Base-by-base conservation (phyloP, 1,140 invertebrate genomes). In the Vollenhovia emeryi region DNA sequence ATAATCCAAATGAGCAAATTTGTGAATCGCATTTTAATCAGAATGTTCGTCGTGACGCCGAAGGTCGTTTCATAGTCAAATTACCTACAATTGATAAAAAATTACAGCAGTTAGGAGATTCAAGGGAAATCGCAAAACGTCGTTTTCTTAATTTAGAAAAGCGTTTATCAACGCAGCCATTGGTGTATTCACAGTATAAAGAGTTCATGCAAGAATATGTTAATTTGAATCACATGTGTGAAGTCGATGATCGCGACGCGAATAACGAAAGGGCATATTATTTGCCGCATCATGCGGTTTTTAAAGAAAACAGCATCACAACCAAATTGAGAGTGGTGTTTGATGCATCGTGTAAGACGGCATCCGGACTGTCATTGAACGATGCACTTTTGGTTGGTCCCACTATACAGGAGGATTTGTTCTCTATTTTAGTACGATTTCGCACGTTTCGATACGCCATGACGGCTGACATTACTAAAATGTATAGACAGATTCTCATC, bases 391-490 rank as follows among this genome's bases (percentile, higher is more conserved):
- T 40, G 0, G n/a, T 45, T 7, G 73, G 36, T 6, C 30, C 80
- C 5, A 84, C 24, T 1, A 66, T 75, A 0, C 85, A 86, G 15
- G 57, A 86, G 5, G 69, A 86, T 13, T 64, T 86, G 2, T 75
- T 86, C 45, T 68, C 48, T 0, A 85, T 85, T 4, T n/a, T 88
- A 13, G 21, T 60, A 9, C 73, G 86, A 0, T 86, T 86, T 71
- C n/a, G 75, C 4, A 87, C 27, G 4, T 52, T 68, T 11, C 0
- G 18, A 4, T 86, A 60, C n/a, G 69, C 62, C n/a, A n/a, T 86
- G n/a, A 85, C 55, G 0, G 85, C 80, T 0, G 82, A 86, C 30
- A 43, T 86, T 0, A 9, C 18, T 0, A 75, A 59, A 1, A 75
- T 75, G 55, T 75, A 59, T 27, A 40, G 36, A 18, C 30, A 85